Conservation (phyloP, 53 echinoderm and acorn worm species). For the Hippasteria phrygiana region DNA sequence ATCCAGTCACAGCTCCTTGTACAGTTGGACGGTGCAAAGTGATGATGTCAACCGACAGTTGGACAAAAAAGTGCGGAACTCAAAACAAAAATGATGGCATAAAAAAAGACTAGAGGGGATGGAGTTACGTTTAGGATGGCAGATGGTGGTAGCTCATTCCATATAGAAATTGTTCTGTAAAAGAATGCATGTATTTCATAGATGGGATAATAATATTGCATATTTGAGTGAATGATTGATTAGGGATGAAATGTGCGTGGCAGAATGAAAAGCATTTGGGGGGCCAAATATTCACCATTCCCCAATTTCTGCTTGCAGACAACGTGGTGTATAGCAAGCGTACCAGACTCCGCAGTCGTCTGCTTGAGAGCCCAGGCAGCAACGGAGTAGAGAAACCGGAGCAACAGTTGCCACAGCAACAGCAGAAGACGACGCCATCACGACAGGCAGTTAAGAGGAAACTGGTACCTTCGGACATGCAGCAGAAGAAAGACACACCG, state of each 20-base stretch:
- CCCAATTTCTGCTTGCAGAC: not conserved
- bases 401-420: not conserved
- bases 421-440: slow-evolving; percentile 30
- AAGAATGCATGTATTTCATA: no score
- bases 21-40: no score
- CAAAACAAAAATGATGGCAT: no score
- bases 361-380: slow-evolving; percentile 42
- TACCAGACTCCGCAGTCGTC: slow-evolving; percentile 31
- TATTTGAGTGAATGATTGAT: no score
- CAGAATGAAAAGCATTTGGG: not conserved
- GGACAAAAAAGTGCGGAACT: no score
- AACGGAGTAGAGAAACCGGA: not conserved
- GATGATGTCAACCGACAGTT: no score
- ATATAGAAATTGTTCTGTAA: no score
- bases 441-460: slow-evolving; percentile 75
- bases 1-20: no score
- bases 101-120: no score
- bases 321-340: slow-evolving; percentile 60
- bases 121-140: no score
- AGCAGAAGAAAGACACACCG: not conserved
- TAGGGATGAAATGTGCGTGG: not conserved
- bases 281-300: slow-evolving; percentile 2
- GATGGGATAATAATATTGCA: no score
- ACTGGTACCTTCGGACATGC: slow-evolving; percentile 19
- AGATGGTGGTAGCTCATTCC: no score